phyloP scores from a whole-genome alignment of 1,140 invertebrate genomes.

The Drosophila chauvacae region DNA sequence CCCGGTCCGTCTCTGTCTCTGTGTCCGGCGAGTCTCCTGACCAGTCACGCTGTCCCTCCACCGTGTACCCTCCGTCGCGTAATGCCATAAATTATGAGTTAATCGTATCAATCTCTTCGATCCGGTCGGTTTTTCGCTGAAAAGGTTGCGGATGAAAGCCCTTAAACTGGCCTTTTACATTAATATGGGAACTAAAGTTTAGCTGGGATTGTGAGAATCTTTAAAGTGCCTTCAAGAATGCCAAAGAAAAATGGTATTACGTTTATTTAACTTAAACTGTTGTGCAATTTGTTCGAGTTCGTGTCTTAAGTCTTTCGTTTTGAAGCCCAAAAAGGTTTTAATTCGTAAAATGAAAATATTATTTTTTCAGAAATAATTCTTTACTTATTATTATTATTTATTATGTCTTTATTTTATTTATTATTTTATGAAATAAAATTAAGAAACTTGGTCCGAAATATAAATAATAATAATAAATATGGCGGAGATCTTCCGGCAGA shows the following conservation, averaged over 20 bases:
- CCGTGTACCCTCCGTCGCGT: too few relatives aligned
- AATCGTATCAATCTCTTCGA: conserved; percentile 28
- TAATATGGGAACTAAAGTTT: neutral
- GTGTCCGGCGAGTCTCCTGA: conserved; percentile 3
- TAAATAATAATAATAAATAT: too few relatives aligned
- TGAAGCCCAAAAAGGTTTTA: neutral
- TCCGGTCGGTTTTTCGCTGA: neutral
- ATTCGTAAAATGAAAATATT: neutral
- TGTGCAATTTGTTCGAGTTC: neutral
- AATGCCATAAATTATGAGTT: conserved; percentile 35
- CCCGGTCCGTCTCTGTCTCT: neutral
- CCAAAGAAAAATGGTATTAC: neutral
- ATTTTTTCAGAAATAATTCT: neutral
- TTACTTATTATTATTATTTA: neutral
- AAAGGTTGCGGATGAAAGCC: neutral
- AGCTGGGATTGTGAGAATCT: neutral
- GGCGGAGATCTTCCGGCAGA: too few relatives aligned
- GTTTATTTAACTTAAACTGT: neutral
- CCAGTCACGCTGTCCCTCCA: conserved; percentile 5
- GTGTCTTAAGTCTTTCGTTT: conserved; percentile 49
- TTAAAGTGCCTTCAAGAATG: neutral
- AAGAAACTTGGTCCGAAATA: too few relatives aligned
- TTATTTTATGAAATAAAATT: too few relatives aligned
- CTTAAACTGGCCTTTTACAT: neutral
- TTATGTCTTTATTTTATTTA: too few relatives aligned